These are phyloP conservation scores for Cottus gobio DNA, from an alignment of 2,113 vertebrate genomes.

Conservation along the genomic window DNA sequence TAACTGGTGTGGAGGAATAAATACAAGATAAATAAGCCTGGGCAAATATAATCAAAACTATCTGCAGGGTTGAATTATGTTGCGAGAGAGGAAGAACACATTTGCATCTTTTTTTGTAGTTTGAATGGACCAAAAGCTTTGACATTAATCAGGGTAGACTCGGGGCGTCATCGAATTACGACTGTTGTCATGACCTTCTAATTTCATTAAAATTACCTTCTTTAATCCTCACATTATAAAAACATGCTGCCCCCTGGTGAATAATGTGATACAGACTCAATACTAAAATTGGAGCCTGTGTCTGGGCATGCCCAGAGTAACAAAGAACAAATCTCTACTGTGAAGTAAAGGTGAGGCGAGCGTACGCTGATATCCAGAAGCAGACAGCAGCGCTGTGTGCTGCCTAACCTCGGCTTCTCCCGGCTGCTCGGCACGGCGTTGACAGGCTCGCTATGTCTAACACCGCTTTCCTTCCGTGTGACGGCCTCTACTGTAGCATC, in stretches of 20 bases:
- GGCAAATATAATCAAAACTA: not conserved
- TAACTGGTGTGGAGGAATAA: not conserved
- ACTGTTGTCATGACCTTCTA: constrained; percentile 5
- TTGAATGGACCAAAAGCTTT: not conserved
- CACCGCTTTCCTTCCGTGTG: constrained; percentile 51
- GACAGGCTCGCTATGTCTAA: constrained; percentile 65
- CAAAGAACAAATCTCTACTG: constrained; percentile 1
- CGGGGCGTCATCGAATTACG: not conserved
- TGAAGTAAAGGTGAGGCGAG: constrained; percentile 3
- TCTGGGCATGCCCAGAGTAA: not conserved
- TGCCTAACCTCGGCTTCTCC: constrained; percentile 62
- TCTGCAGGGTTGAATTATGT: not conserved
- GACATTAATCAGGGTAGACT: not conserved
- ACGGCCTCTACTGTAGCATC: constrained; percentile 53
- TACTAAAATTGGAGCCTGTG: not conserved
- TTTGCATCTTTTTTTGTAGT: not conserved
- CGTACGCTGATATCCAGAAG: constrained; percentile 28
- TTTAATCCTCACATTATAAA: constrained; percentile 1
- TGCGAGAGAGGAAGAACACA: not conserved
- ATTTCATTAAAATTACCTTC: not conserved
- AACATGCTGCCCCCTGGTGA: not conserved
- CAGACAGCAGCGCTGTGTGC: constrained; percentile 48
- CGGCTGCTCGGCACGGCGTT: constrained; percentile 50
- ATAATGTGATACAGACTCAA: constrained; percentile 15
- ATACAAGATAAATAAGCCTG: not conserved